These are phyloP conservation scores for Lepidurus packardi DNA, from an alignment of 1,140 invertebrate genomes.

Conservation along the genomic window DNA sequence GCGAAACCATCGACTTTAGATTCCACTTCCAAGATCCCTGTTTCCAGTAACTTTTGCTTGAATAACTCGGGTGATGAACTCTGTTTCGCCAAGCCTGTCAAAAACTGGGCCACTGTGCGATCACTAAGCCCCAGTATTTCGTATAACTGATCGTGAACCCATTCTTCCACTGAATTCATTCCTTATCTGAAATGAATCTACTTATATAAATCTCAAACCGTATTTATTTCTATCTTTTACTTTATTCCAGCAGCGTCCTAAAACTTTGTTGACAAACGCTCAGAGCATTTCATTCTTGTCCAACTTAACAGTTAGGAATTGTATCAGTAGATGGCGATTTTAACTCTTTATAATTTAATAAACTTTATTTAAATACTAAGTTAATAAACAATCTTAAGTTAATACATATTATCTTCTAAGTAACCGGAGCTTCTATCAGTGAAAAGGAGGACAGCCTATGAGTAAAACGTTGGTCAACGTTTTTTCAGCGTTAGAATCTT, in stretches of 20 bases:
- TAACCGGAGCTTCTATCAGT: too few species aligned
- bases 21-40: slow-evolving; percentile 48
- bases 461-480: neutral
- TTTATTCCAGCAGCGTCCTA: too few species aligned
- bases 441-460: neutral
- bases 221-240: too few species aligned
- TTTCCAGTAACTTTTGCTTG: slow-evolving; percentile 46
- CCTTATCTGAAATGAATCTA: slow-evolving; percentile 22
- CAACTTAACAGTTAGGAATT: too few species aligned
- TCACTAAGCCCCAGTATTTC: slow-evolving; percentile 54
- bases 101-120: slow-evolving; percentile 49
- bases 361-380: too few species aligned
- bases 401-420: too few species aligned
- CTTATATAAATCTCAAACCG: neutral
- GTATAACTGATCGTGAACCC: slow-evolving; percentile 52
- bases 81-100: slow-evolving; percentile 49
- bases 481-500: neutral
- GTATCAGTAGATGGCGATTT: too few species aligned
- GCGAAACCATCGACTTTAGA: slow-evolving; percentile 38
- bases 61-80: slow-evolving; percentile 45
- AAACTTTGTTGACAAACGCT: too few species aligned
- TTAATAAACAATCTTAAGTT: too few species aligned
- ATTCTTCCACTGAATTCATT: slow-evolving; percentile 41
- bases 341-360: too few species aligned
- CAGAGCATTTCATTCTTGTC: too few species aligned